A percentile compares a stretch with the other conserved stretches of the same genome.
phyloP scores from a whole-genome alignment of 2,113 vertebrate species.

The Percina caprodes region DNA sequence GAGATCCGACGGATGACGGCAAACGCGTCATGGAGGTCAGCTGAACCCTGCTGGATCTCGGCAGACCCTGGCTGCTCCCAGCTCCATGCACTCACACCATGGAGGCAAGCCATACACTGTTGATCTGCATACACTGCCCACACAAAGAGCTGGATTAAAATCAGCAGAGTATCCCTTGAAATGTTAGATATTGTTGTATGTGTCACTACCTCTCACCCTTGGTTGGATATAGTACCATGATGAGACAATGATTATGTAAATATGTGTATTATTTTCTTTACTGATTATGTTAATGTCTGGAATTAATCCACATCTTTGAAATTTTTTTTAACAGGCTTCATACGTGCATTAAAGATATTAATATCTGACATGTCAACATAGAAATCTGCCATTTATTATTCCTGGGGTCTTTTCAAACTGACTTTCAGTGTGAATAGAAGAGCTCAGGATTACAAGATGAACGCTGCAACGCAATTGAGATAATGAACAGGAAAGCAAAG shows the following conservation, averaged over 20 bases:
- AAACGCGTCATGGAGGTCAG: too few relatives aligned
- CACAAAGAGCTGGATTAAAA: too few relatives aligned
- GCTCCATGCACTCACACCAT: too few relatives aligned
- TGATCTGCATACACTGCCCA: too few relatives aligned
- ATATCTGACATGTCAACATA: conserved; percentile 43
- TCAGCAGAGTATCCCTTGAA: too few relatives aligned
- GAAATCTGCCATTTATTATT: conserved; percentile 43
- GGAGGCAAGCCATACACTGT: too few relatives aligned
- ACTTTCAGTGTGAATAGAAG: conserved; percentile 38
- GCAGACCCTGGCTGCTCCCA: too few relatives aligned
- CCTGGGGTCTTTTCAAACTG: conserved; percentile 37
- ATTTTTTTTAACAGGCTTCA: conserved; percentile 19
- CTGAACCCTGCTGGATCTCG: too few relatives aligned
- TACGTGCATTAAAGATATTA: conserved; percentile 23
- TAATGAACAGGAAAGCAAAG: conserved; percentile 71
- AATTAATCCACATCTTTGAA: conserved; percentile 23
- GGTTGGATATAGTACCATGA: conserved; percentile 3
- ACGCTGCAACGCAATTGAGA: conserved; percentile 53
- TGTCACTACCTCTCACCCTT: conserved; percentile 8
- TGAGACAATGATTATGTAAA: conserved; percentile 44
- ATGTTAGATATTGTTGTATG: conserved; percentile 1
- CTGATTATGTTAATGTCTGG: conserved; percentile 39
- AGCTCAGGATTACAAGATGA: conserved; percentile 59
- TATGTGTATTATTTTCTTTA: conserved; percentile 33
- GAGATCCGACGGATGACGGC: too few relatives aligned